Percentiles rank a stretch among this genome's conserved stretches.
Evolutionary conservation across 2,888 invertebrate species (phyloP).

Genomic region (Drosophila quinaria): DNA sequence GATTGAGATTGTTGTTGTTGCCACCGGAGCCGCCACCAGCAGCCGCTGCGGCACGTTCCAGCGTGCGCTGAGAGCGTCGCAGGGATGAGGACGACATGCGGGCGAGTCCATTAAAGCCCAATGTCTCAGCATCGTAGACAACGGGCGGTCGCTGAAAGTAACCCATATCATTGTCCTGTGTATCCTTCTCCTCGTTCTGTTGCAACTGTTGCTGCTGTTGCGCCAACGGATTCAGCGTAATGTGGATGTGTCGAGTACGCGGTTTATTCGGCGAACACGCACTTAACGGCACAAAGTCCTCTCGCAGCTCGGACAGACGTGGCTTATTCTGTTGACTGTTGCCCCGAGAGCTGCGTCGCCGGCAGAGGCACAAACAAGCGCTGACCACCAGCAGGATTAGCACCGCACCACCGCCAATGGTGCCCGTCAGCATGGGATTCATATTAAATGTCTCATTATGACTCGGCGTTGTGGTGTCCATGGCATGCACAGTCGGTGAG

Average conservation of each 20-base stretch:
- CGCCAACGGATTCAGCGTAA: constrained; percentile 85
- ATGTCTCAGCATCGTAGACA: constrained; percentile 57
- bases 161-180: constrained; percentile 62
- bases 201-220: constrained; percentile 73
- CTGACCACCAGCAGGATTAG: constrained; percentile 79
- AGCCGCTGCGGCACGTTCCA: constrained; percentile 62
- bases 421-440: constrained; percentile 83
- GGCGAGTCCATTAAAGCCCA: constrained; percentile 57
- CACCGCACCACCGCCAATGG: constrained; percentile 83
- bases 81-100: constrained; percentile 74
- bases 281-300: constrained; percentile 79
- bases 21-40: constrained; percentile 50
- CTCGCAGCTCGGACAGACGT: constrained; percentile 80
- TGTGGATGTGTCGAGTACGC: constrained; percentile 84
- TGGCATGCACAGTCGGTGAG: constrained; percentile 70
- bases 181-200: constrained; percentile 78
- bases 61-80: constrained; percentile 72
- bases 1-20: constrained; percentile 73
- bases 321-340: constrained; percentile 74
- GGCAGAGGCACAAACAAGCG: constrained; percentile 83
- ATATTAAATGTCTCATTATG: constrained; percentile 81
- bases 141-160: constrained; percentile 65
- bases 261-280: constrained; percentile 66
- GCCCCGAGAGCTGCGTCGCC: constrained; percentile 73
- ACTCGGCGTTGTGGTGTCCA: constrained; percentile 79